phyloP scores from a whole-genome alignment of 2,888 invertebrate species.

The Celastrina argiolus region DNA sequence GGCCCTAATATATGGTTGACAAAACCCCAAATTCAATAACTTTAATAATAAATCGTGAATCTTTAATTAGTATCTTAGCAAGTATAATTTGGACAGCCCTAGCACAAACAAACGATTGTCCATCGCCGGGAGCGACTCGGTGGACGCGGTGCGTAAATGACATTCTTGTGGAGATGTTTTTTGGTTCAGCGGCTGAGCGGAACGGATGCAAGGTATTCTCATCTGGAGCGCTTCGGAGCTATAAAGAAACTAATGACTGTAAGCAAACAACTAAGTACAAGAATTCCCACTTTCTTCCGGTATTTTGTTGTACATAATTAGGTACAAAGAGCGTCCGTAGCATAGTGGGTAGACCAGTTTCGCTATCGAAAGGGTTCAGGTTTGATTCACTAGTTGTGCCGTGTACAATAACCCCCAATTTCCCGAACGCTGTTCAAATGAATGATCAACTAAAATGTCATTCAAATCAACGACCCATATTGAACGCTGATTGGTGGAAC shows the following conservation, averaged over 20 bases:
- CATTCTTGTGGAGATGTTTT: slow-evolving; percentile 63
- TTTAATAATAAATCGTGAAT: too few relatives aligned
- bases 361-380: too few relatives aligned
- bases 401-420: too few relatives aligned
- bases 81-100: slow-evolving; percentile 37
- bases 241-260: slow-evolving; percentile 51
- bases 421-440: too few relatives aligned
- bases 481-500: too few relatives aligned
- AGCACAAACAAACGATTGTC: slow-evolving; percentile 39
- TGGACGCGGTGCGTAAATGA: slow-evolving; percentile 55
- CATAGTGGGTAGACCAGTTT: too few relatives aligned
- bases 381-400: too few relatives aligned
- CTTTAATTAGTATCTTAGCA: too few relatives aligned
- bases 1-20: too few relatives aligned
- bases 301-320: background rate
- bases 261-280: slow-evolving; percentile 32
- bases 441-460: too few relatives aligned
- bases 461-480: too few relatives aligned
- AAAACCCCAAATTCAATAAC: too few relatives aligned
- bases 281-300: slow-evolving; percentile 14
- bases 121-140: slow-evolving; percentile 36
- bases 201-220: slow-evolving; percentile 55
- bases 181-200: slow-evolving; percentile 54
- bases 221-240: slow-evolving; percentile 41
- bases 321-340: background rate